Evolutionary conservation across 2,888 invertebrate species (phyloP), one percentile per base, ranked within the genome.

Genomic region (Druceiella hillmani): DNA sequence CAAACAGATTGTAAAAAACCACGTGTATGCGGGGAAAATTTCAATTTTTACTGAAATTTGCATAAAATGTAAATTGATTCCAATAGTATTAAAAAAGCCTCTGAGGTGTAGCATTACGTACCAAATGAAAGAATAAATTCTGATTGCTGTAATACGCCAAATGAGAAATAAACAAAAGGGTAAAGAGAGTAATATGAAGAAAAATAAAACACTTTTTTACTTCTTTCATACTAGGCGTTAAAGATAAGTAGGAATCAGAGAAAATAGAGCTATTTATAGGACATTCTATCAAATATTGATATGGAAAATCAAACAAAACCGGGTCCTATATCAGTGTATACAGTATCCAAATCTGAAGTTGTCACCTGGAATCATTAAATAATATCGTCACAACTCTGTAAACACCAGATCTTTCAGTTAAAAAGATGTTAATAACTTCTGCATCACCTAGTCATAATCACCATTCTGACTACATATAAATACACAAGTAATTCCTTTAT

Each of bases 261-360:
- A 35, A 35, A 35, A 35, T 35, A 35, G 28, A 35, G 35, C 35
- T 35, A 28, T 29, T 29, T 36, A 40, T 40, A n/a, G 31, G 40
- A 40, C 35, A 31, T 40, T 40, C 32, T 40, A 40, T 40, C 40
- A 27, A 40, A 32, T 35, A 40, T 40, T n/a, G n/a, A n/a, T n/a
- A 35, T 32, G 36, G 36, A 40, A 40, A 35, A 38, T 40, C 33
- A 36, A 37, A 37, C 37, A 37, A 37, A 37, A 37, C 11, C 30
- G 31, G 27, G 35, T 38, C 38, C 41, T 41, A 38, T 38, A 41
- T 41, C 38, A 38, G 38, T 38, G 38, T 38, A 38, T 41, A 38
- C 38, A 20, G 37, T 41, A 36, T 37, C 41, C 37, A 41, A 37
- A 41, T 35, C 28, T 28, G 36, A 35, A 40, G 32, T 36, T 32